phyloP scores from a whole-genome alignment of 2,888 invertebrate genomes.

The Lysandra coridon region DNA sequence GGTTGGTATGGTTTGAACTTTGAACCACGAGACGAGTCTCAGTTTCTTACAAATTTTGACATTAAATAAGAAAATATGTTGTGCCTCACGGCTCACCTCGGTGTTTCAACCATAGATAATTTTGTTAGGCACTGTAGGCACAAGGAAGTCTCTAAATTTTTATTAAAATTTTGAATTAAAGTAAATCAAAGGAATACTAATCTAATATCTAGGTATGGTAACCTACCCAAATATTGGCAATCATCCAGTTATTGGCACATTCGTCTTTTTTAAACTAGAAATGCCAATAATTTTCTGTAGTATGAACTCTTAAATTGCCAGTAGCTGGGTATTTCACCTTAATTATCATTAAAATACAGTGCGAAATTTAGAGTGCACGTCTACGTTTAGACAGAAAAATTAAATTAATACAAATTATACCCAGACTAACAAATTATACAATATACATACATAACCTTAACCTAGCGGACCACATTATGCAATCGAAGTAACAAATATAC shows the following conservation, averaged over 20 bases:
- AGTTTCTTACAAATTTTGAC: no score
- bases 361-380: not conserved
- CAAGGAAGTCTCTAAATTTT: not conserved
- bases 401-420: not conserved
- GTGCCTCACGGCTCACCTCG: not conserved
- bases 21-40: not conserved
- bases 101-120: not conserved
- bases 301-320: not conserved
- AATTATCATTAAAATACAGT: not conserved
- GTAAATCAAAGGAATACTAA: not conserved
- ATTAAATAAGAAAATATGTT: no score
- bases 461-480: slow-evolving; percentile 18
- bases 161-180: not conserved
- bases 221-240: not conserved
- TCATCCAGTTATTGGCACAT: not conserved
- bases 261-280: no score
- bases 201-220: not conserved
- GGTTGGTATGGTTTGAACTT: not conserved
- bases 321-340: not conserved
- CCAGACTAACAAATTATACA: not conserved
- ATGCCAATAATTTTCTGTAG: no score
- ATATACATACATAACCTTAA: not conserved
- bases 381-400: not conserved
- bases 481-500: slow-evolving; percentile 13
- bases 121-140: not conserved